Evolutionary conservation across 2,888 invertebrate species (phyloP).

Genomic region (Lithophane semibrunnea): DNA sequence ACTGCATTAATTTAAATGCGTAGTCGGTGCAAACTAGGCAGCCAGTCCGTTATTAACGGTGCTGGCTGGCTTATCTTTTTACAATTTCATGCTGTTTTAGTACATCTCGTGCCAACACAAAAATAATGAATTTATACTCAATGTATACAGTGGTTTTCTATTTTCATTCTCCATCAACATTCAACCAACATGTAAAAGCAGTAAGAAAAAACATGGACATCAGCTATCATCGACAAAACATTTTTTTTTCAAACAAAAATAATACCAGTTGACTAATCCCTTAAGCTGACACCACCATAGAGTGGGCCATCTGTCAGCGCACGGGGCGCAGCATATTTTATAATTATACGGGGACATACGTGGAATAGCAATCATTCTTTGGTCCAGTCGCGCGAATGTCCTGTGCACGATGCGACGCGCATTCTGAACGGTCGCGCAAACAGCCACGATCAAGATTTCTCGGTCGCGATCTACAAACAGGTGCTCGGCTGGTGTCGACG

Average conservation of each 20-base stretch:
- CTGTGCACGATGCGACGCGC: constrained; percentile 79
- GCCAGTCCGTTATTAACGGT: too few relatives aligned
- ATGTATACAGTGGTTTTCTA: neutral
- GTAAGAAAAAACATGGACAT: neutral
- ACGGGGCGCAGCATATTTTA: constrained; percentile 82
- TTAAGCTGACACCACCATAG: constrained; percentile 64
- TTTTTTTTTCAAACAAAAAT: neutral
- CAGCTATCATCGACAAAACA: neutral
- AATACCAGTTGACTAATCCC: constrained; percentile 44
- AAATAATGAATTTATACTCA: neutral
- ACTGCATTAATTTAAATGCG: neutral
- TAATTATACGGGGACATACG: constrained; percentile 83
- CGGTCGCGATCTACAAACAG: constrained; percentile 87
- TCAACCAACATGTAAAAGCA: neutral
- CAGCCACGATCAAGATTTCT: constrained; percentile 81
- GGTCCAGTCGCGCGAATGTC: constrained; percentile 81
- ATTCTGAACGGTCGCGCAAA: constrained; percentile 78
- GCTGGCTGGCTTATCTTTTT: neutral
- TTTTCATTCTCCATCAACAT: neutral
- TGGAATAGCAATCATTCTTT: constrained; percentile 81
- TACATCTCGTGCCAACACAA: neutral
- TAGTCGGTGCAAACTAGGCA: neutral
- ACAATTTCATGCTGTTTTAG: neutral
- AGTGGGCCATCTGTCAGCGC: constrained; percentile 83
- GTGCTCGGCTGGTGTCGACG: constrained; percentile 75